Evolutionary conservation across 2,888 invertebrate genomes (phyloP).

Genomic region (Limnephilus lunatus): DNA sequence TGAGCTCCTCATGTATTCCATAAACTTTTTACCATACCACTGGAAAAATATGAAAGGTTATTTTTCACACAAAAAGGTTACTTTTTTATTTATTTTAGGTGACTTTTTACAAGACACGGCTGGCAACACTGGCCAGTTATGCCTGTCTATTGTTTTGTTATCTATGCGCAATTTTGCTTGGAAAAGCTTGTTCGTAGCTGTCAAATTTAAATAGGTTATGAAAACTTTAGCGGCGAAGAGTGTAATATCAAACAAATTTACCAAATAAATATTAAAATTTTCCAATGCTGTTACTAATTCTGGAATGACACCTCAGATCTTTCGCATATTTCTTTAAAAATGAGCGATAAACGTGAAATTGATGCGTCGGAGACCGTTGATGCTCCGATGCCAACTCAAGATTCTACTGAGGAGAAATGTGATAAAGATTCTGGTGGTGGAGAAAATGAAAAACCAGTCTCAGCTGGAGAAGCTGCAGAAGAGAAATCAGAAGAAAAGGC

Average conservation of each 20-base stretch:
- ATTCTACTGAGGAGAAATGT: constrained; percentile 1
- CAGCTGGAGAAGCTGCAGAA: not conserved
- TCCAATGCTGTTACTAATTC: not conserved
- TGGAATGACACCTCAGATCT: not conserved
- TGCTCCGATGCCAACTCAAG: constrained; percentile 18
- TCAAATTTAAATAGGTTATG: constrained; percentile 44
- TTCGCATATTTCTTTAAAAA: not conserved
- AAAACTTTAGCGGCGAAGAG: constrained; percentile 25
- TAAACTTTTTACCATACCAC: too few species aligned
- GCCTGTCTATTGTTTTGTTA: not conserved
- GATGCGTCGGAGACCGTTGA: constrained; percentile 5
- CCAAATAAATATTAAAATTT: not conserved
- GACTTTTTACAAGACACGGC: too few species aligned
- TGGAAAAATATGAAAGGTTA: too few species aligned
- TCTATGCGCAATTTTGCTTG: not conserved
- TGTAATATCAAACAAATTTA: constrained; percentile 21
- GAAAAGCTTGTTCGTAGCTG: constrained; percentile 29
- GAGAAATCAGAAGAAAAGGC: not conserved
- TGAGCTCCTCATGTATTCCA: too few species aligned
- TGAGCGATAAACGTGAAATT: constrained; percentile 32
- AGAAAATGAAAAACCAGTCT: not conserved
- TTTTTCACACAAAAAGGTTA: too few species aligned
- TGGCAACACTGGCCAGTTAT: too few species aligned
- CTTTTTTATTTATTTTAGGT: too few species aligned
- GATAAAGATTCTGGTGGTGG: not conserved